Conservation (phyloP, 2,113 vertebrate species). For the human (Homo sapiens) region DNA sequence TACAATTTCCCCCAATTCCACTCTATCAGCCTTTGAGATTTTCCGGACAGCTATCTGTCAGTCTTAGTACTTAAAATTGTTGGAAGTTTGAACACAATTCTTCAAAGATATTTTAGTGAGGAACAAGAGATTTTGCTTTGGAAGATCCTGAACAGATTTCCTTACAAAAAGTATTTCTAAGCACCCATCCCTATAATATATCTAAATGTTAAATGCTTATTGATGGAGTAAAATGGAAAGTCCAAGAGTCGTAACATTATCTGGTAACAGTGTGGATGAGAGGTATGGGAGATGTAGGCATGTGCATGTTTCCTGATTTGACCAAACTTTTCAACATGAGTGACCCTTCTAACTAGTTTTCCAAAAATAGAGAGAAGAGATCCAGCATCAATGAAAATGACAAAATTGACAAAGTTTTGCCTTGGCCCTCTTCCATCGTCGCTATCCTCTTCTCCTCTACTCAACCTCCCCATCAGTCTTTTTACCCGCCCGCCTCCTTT, state of each 20-base stretch:
- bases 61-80: not conserved
- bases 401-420: not conserved
- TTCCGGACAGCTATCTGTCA: not conserved
- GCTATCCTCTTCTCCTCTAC: too few species aligned
- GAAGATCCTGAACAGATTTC: not conserved
- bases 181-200: not conserved
- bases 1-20: not conserved
- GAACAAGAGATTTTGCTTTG: not conserved
- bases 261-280: not conserved
- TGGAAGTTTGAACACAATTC: not conserved
- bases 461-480: not conserved
- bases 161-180: not conserved
- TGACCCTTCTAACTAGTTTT: not conserved
- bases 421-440: not conserved
- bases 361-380: not conserved
- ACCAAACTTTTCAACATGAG: not conserved
- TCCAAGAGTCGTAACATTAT: not conserved
- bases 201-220: not conserved
- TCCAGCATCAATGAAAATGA: not conserved
- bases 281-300: rapidly evolving
- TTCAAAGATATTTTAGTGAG: not conserved
- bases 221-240: not conserved
- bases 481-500: not conserved
- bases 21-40: not conserved
- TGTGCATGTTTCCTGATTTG: not conserved